phyloP scores from a whole-genome alignment of 2,888 invertebrate genomes.

The Aporophyla nigra region DNA sequence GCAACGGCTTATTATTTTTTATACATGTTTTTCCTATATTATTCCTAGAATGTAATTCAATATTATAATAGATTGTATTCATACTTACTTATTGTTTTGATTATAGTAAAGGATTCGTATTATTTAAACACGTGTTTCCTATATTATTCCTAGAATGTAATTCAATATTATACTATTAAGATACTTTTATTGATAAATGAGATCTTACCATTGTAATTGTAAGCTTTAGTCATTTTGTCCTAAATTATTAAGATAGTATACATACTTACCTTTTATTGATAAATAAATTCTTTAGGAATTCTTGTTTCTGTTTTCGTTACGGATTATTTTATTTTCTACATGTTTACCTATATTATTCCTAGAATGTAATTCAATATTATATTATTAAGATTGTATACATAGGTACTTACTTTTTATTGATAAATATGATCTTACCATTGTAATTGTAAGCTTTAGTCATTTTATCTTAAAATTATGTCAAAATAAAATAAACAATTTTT shows the following conservation, averaged over 20 bases:
- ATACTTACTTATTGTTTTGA: not conserved
- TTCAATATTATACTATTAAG: not conserved
- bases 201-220: not conserved
- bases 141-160: not conserved
- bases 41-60: not conserved
- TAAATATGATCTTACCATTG: not conserved
- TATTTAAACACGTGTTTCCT: not conserved
- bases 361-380: not conserved
- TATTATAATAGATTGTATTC: not conserved
- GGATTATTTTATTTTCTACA: not conserved
- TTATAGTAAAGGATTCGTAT: not conserved
- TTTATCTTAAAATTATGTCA: not conserved
- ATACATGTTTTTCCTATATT: not conserved
- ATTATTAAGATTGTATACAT: not conserved
- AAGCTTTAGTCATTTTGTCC: not conserved
- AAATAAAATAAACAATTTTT: slow-evolving; percentile 61
- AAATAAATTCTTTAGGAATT: not conserved
- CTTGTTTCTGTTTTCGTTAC: not conserved
- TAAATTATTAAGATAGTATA: not conserved
- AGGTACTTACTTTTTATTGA: not conserved
- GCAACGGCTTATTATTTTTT: not conserved
- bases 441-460: not conserved
- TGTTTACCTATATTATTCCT: not conserved
- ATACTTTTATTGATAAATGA: not conserved
- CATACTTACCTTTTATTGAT: too few relatives aligned